Percentiles rank a stretch among this genome's conserved stretches.
phyloP scores from a whole-genome alignment of 2,888 invertebrate genomes.

The Oscheius sp. region DNA sequence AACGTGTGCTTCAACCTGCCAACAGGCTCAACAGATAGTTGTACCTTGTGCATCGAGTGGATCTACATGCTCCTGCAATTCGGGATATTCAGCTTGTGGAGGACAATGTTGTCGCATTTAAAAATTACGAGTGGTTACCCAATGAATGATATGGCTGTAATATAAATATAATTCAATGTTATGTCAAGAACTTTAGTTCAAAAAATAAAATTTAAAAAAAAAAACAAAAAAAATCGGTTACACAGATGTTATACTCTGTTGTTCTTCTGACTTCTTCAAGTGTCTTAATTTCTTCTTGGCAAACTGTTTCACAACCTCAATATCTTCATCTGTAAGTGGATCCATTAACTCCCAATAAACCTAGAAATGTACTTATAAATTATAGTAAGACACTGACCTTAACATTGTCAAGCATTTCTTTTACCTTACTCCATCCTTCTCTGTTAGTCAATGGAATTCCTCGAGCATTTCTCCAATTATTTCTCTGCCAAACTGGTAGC shows the following conservation, averaged over 20 bases:
- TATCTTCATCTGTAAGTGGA: constrained; percentile 13
- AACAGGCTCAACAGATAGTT: constrained; percentile 13
- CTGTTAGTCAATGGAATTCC: constrained; percentile 31
- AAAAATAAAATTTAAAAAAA: background rate
- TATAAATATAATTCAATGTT: background rate
- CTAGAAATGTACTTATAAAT: background rate
- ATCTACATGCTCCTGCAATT: constrained; percentile 8
- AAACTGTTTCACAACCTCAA: background rate
- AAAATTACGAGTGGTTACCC: background rate
- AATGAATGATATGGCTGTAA: no score
- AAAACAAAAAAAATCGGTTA: background rate
- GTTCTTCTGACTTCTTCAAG: background rate
- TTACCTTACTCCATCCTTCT: constrained; percentile 37
- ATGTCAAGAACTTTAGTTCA: background rate
- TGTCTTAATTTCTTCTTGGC: background rate
- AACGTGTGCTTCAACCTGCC: constrained; percentile 12
- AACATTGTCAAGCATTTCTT: constrained; percentile 34
- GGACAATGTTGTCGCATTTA: constrained; percentile 19
- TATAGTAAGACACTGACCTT: constrained; percentile 12
- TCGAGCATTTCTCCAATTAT: constrained; percentile 44
- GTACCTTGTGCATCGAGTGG: constrained; percentile 4
- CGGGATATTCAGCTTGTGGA: constrained; percentile 14
- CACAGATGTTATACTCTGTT: background rate
- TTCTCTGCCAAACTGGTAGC: constrained; percentile 43
- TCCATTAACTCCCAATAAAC: constrained; percentile 21